Base-by-base conservation (phyloP, 2,797 vertebrate genomes). In the Peromyscus attwateri region DNA sequence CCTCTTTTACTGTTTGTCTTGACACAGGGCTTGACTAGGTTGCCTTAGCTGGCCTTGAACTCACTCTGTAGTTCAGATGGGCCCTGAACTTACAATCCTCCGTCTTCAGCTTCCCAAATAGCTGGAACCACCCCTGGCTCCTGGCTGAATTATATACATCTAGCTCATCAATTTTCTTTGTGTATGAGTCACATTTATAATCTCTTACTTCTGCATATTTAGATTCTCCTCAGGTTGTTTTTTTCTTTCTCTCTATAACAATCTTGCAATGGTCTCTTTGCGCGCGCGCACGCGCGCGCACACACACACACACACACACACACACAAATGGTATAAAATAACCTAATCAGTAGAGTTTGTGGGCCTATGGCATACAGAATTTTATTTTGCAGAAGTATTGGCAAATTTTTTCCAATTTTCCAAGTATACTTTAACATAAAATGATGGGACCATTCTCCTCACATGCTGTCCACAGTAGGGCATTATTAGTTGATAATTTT, bases 221-320 rank as follows among this genome's bases (percentile, higher is more conserved):
- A 80, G 21, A 31, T 83, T 92, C 27, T 92, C 89, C 55, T 40
- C 0, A 62, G 57, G 62, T 25, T 73, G 13, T 83, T 73, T 75
- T 29, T 31, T 52, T 52, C 88, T 94, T 94, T 89, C 43, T 76
- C 43, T 25, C 81, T 92, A 23, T 25, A 94, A 31, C 88, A 94
- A 91, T 85, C 6, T 79, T 91, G 9, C 64, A 64, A 14, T 12
- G 37, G 27, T 52, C 57, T 82, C 8, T 87, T 62, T 75, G 68
- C 91, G 40, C 0, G 80, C 2, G 88, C 2, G 17, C 7, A 10
- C 27, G 68, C 3, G 0, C 68, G 64, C 40, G 10, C 52, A 89
- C 6, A 16, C 10, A 12, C 17, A 80, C 6, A 1, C 62, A 89
- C 37, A 43, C 9, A 19, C 34, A 89, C 66, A 87, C 13, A 77